phyloP scores from a whole-genome alignment of 2,888 invertebrate species.

The Microdon myrmicae region DNA sequence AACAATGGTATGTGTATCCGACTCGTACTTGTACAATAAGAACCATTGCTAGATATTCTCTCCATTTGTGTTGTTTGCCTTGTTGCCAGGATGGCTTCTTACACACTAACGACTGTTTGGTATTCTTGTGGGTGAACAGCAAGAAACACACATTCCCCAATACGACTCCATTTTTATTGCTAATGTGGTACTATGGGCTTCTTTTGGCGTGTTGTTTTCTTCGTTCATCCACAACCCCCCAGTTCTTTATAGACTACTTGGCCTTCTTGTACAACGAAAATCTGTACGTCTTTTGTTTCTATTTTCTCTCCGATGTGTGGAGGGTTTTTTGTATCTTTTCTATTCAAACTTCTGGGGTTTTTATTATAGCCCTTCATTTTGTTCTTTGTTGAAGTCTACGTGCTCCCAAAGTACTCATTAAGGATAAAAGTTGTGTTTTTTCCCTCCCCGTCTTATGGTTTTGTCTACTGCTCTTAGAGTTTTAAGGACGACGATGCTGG shows the following conservation, averaged over 20 bases:
- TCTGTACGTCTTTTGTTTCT: conserved; percentile 1
- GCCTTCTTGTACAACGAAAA: conserved; percentile 7
- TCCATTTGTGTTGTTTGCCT: no score
- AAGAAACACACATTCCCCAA: background rate
- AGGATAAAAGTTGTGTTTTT: conserved; percentile 25
- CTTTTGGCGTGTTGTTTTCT: conserved; percentile 24
- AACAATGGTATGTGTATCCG: no score
- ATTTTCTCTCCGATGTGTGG: background rate
- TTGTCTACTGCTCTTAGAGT: no score
- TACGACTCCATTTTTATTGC: conserved; percentile 27
- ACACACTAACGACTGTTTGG: no score
- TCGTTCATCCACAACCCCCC: background rate
- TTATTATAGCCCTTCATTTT: background rate
- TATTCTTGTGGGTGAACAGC: no score
- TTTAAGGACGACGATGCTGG: no score
- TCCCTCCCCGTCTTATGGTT: conserved; percentile 26
- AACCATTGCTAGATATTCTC: no score
- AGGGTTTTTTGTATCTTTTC: background rate
- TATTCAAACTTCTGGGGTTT: background rate
- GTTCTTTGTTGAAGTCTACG: conserved; percentile 16
- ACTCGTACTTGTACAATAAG: no score
- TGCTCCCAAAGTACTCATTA: conserved; percentile 22
- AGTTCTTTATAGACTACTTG: background rate
- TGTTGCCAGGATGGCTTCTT: no score
- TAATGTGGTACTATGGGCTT: conserved; percentile 34